Percentiles rank a stretch among this genome's conserved stretches.
These are phyloP conservation scores for Progne subis DNA, from an alignment of 2,113 vertebrate genomes.

Conservation along the genomic window DNA sequence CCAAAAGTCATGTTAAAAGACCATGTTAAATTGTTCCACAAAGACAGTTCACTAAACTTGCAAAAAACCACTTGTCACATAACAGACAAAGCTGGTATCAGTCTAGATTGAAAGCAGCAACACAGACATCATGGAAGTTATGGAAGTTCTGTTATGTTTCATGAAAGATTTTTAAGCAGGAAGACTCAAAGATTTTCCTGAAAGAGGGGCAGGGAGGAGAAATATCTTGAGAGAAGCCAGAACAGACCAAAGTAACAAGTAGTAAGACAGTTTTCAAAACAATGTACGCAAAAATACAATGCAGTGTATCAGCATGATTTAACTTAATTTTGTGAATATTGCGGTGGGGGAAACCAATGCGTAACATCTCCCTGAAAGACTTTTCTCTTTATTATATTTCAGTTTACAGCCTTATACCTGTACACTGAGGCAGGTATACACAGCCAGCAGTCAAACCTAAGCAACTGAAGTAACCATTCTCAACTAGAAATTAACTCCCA, in stretches of 20 bases:
- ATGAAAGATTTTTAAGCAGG: not conserved
- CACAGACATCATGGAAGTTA: not conserved
- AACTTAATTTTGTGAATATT: not conserved
- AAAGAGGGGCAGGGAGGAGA: not conserved
- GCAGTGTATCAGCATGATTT: not conserved
- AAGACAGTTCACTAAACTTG: not conserved
- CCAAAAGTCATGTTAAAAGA: not conserved
- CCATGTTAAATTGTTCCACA: not conserved
- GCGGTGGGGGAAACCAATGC: not conserved
- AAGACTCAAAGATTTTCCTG: not conserved
- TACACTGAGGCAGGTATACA: not conserved
- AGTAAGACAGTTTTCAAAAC: not conserved
- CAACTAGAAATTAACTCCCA: not conserved
- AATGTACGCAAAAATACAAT: not conserved
- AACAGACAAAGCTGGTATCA: not conserved
- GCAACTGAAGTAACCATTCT: not conserved
- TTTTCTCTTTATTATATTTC: not conserved
- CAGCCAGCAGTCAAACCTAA: not conserved
- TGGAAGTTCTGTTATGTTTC: not conserved
- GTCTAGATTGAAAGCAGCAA: not conserved
- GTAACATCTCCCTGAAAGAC: not conserved
- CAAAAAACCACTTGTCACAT: accelerated
- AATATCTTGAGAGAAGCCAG: not conserved
- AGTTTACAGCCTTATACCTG: not conserved
- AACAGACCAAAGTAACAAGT: not conserved